phyloP scores from a whole-genome alignment of 2,113 vertebrate species.

The Dolichallabes microphthalmus region DNA sequence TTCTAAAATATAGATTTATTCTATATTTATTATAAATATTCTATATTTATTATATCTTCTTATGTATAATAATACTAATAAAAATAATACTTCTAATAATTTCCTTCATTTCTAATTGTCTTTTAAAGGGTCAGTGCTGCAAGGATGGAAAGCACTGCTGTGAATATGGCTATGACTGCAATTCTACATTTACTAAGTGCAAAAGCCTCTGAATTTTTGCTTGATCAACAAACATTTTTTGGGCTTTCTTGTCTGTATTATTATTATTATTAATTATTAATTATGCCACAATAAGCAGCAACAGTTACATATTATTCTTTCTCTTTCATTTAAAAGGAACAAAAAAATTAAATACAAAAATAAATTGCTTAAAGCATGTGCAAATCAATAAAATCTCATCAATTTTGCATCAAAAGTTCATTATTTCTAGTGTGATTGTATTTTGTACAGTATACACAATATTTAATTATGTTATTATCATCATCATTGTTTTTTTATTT shows the following conservation, averaged over 20 bases:
- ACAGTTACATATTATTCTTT: background rate
- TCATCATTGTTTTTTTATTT: background rate
- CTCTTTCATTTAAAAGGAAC: background rate
- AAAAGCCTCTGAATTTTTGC: background rate
- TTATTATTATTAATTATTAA: background rate
- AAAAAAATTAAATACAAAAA: background rate
- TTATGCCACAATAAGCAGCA: background rate
- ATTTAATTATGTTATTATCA: background rate
- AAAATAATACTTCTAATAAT: background rate
- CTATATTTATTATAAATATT: no score
- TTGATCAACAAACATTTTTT: background rate
- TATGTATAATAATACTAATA: no score
- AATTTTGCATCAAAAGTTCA: background rate
- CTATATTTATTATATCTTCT: no score
- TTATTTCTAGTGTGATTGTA: background rate
- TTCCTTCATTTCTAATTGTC: constrained; percentile 6
- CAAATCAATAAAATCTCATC: background rate
- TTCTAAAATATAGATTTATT: background rate
- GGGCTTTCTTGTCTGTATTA: background rate
- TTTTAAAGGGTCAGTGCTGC: constrained; percentile 69
- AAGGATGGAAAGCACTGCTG: constrained; percentile 69
- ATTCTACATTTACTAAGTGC: constrained; percentile 53
- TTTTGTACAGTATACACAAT: background rate
- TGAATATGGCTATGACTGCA: constrained; percentile 62
- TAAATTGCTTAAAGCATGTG: background rate